These are phyloP conservation scores for Phacellophora camtschatica DNA, from an alignment of 30 jellyfish, hydroid and myxozoan genomes.

Conservation along the genomic window DNA sequence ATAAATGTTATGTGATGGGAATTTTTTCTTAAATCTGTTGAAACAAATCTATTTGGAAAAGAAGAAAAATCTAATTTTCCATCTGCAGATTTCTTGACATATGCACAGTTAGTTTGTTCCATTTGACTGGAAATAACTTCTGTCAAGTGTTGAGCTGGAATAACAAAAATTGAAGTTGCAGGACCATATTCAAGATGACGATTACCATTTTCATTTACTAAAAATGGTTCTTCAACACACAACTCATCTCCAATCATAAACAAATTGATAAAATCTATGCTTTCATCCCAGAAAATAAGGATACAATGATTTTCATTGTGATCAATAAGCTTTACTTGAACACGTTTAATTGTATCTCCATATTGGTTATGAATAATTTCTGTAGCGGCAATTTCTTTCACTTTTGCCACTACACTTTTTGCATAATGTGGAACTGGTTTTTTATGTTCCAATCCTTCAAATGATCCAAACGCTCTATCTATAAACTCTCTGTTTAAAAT, in stretches of 20 bases:
- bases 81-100: constrained; percentile 9
- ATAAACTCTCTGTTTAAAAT: neutral
- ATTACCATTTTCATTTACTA: constrained; percentile 19
- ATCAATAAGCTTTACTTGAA: neutral
- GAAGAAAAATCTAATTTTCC: constrained; percentile 39
- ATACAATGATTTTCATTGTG: neutral
- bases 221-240: constrained; percentile 52
- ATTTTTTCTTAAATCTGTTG: constrained; percentile 17
- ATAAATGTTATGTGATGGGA: constrained; percentile 3
- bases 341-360: constrained; percentile 12
- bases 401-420: constrained; percentile 19
- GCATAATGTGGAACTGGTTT: constrained; percentile 41
- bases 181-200: constrained; percentile 60
- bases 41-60: constrained; percentile 4
- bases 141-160: constrained; percentile 9
- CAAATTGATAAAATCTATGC: constrained; percentile 12
- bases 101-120: neutral
- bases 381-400: neutral
- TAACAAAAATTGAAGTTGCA: constrained; percentile 25
- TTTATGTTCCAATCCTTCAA: constrained; percentile 32
- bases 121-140: constrained; percentile 22
- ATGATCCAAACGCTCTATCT: neutral
- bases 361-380: constrained; percentile 27
- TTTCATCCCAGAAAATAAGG: constrained; percentile 60
- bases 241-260: constrained; percentile 20